Evolutionary conservation across 2,888 invertebrate species (phyloP).

Genomic region (Drosophila prostipennis): DNA sequence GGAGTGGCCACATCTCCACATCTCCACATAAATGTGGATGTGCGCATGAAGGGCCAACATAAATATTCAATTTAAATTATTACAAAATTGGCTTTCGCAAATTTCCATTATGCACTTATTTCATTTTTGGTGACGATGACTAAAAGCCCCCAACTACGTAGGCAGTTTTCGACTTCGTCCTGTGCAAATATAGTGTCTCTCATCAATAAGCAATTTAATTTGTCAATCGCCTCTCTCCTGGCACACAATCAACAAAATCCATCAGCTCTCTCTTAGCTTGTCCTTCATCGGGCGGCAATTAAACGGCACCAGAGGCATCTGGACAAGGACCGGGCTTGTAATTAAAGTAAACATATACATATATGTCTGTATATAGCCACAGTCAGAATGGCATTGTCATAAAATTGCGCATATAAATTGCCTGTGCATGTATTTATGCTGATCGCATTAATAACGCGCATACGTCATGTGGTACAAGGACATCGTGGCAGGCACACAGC

Average conservation of each 20-base stretch:
- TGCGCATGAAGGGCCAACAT: slow-evolving; percentile 47
- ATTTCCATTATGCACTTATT: slow-evolving; percentile 80
- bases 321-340: slow-evolving; percentile 54
- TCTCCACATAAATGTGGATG: neutral
- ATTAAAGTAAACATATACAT: slow-evolving; percentile 66
- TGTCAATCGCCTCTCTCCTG: slow-evolving; percentile 68
- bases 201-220: slow-evolving; percentile 80
- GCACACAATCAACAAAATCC: slow-evolving; percentile 69
- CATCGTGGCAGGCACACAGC: slow-evolving; percentile 5
- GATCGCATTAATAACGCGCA: slow-evolving; percentile 69
- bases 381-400: slow-evolving; percentile 52
- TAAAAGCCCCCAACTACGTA: slow-evolving; percentile 53
- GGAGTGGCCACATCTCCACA: slow-evolving; percentile 27
- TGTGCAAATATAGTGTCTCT: slow-evolving; percentile 40
- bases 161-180: slow-evolving; percentile 44
- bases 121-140: slow-evolving; percentile 55
- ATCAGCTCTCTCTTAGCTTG: slow-evolving; percentile 56
- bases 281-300: slow-evolving; percentile 59
- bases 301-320: slow-evolving; percentile 53
- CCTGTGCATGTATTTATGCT: slow-evolving; percentile 60
- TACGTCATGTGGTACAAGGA: slow-evolving; percentile 63
- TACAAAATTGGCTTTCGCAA: slow-evolving; percentile 77
- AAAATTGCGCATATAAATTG: slow-evolving; percentile 70
- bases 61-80: slow-evolving; percentile 80
- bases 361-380: neutral